A percentile compares a stretch with the other conserved stretches of the same genome.
Conservation (phyloP, 64 coral and sea anemone species). For the Actinia equina region DNA sequence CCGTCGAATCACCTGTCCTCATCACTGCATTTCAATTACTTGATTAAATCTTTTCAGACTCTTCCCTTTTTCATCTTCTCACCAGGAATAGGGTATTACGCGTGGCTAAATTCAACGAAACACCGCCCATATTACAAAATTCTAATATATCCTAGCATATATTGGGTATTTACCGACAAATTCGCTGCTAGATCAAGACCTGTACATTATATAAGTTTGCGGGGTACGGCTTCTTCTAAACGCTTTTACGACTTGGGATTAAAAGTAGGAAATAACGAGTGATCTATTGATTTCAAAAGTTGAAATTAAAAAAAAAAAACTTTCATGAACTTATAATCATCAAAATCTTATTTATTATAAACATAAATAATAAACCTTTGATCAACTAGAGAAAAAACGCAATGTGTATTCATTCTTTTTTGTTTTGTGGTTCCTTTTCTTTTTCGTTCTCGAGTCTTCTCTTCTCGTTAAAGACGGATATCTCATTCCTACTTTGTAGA, state of each 20-base stretch:
- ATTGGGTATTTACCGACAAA: conserved; percentile 7
- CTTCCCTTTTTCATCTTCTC: conserved; percentile 6
- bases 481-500: not conserved
- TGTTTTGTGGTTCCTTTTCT: not conserved
- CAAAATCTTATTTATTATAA: not conserved
- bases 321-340: not conserved
- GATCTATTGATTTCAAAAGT: not conserved
- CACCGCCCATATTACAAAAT: not conserved
- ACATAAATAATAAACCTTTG: not conserved
- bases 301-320: not conserved
- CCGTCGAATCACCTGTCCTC: not conserved
- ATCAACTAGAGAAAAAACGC: not conserved
- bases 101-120: not conserved
- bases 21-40: not conserved
- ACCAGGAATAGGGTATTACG: conserved; percentile 2
- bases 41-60: conserved; percentile 19
- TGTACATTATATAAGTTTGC: not conserved
- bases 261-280: not conserved
- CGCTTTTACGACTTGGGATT: not conserved
- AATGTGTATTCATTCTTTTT: not conserved
- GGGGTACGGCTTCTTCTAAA: not conserved
- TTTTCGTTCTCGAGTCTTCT: not conserved
- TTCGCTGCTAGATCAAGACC: not conserved
- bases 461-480: not conserved
- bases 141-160: not conserved